Base-by-base conservation (phyloP, 2,113 vertebrate genomes). In the Rhea americana region DNA sequence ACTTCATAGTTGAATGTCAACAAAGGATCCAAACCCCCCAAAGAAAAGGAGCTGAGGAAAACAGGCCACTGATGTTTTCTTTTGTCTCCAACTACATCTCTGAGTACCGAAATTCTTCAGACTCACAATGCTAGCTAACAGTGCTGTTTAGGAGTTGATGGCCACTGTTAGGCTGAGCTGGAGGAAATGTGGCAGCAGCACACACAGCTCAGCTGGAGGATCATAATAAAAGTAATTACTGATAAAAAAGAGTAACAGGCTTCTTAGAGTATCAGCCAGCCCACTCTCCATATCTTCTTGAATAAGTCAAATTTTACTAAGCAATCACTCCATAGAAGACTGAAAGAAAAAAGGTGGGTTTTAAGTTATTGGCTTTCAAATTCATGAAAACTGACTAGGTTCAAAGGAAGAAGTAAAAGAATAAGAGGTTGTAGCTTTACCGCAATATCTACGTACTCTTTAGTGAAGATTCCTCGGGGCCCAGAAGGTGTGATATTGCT, bases 391-490 rank as follows among this genome's bases (percentile, higher is more conserved):
- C 24, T 61, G 19, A 7, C 30, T 32, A 47, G 32, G 21, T 76
- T 59, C 50, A 73, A 47, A 82, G 37, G 41, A 82, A 84, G 20
- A 93, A 89, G 62, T 51, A 85, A 39, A n/a, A 30, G 37, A 82
- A 67, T 37, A 63, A 4, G 26, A 62, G 22, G 25, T 5, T 90
- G 26, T 28, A 80, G n/a, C 18, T 84, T 74, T 81, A 81, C 18
- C n/a, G 72, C 70, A 90, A n/a, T 50, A 70, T 87, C 53, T 85
- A 98, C 99, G 85, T 98, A 99, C 99, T 99, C 99, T 94, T 99
- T 99, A 37, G 99, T 99, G 96, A 99, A 98, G 85, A 99, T 97
- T 71, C 99, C 99, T 87, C 98, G 98, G 91, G 98, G 99, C 24
- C 99, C 99, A 39, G 98, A 98, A 37, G 99, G 97, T 39, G 90